These are phyloP conservation scores for Sebastes minor DNA, from an alignment of 2,797 vertebrate species.

Conservation along the genomic window DNA sequence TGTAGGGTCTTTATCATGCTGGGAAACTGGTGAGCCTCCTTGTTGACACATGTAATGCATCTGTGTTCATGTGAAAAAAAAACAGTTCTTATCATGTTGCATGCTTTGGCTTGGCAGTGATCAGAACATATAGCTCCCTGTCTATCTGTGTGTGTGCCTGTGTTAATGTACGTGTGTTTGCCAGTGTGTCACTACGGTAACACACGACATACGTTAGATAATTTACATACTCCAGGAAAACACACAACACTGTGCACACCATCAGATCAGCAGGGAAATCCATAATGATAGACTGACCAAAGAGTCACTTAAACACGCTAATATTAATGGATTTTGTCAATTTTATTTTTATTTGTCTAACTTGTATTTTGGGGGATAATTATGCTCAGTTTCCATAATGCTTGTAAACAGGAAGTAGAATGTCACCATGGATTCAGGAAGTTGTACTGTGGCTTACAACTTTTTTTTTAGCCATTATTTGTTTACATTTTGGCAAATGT, in stretches of 20 bases:
- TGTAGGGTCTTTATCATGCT: slow-evolving; percentile 62
- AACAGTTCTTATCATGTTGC: slow-evolving; percentile 73
- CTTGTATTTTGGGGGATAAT: neutral
- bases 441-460: neutral
- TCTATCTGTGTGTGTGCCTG: slow-evolving; percentile 59
- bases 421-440: neutral
- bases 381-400: neutral
- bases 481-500: neutral
- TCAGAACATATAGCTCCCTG: slow-evolving; percentile 71
- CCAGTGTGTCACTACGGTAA: slow-evolving; percentile 27
- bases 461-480: neutral
- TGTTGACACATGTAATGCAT: slow-evolving; percentile 79
- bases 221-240: slow-evolving; percentile 28
- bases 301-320: neutral
- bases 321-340: neutral
- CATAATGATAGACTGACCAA: neutral
- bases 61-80: slow-evolving; percentile 78
- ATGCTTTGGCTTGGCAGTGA: slow-evolving; percentile 80
- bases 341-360: neutral
- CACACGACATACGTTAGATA: slow-evolving; percentile 18
- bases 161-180: slow-evolving; percentile 29
- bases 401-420: neutral
- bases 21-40: slow-evolving; percentile 63
- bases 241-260: slow-evolving; percentile 14
- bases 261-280: slow-evolving; percentile 25